Evolutionary conservation across 2,113 vertebrate species (phyloP).

Genomic region (Amblyornis subalaris): DNA sequence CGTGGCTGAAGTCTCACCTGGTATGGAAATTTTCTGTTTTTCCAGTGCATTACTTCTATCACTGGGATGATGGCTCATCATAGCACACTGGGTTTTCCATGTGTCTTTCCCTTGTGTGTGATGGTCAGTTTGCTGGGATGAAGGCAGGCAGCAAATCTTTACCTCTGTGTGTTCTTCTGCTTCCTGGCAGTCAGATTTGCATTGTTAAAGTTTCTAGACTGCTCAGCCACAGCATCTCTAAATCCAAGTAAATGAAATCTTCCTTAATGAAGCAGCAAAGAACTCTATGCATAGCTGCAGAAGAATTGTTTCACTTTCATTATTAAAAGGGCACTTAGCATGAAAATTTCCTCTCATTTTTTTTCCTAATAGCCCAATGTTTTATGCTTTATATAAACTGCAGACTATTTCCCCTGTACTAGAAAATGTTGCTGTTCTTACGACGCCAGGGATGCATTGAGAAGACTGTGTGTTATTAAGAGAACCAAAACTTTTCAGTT

Average conservation of each 20-base stretch:
- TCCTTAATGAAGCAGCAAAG: background rate
- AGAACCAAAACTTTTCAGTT: background rate
- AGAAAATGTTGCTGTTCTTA: background rate
- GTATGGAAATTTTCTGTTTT: background rate
- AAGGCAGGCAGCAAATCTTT: background rate
- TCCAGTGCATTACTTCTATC: background rate
- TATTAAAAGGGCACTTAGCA: conserved; percentile 39
- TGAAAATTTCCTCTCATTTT: background rate
- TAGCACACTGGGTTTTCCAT: background rate
- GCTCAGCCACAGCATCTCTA: background rate
- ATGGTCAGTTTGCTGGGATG: background rate
- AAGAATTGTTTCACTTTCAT: background rate
- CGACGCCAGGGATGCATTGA: background rate
- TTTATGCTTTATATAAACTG: background rate
- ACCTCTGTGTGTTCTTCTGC: background rate
- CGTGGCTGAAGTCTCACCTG: background rate
- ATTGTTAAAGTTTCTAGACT: background rate
- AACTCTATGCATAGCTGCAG: background rate
- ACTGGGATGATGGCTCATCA: background rate
- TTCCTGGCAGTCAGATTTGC: background rate
- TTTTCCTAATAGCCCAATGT: background rate
- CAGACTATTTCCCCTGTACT: background rate
- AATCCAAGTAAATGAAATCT: conserved; percentile 22
- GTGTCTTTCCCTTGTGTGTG: background rate
- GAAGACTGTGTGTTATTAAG: background rate